A percentile compares a stretch with the other conserved stretches of the same genome.
phyloP scores from a whole-genome alignment of 2,113 vertebrate genomes.

The Gobius niger region DNA sequence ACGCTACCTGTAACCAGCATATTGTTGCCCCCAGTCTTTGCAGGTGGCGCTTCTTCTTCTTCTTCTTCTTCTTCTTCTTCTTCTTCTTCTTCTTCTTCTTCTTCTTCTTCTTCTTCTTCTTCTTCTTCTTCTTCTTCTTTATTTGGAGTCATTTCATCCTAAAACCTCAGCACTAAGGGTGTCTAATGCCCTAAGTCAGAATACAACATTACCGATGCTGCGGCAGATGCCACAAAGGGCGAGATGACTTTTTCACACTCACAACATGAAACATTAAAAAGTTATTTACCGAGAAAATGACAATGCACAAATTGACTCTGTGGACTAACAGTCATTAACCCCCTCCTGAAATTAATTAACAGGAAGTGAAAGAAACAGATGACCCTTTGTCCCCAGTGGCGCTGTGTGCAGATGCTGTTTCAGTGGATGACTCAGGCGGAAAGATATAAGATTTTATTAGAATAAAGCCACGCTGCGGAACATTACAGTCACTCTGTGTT shows the following conservation, averaged over 20 bases:
- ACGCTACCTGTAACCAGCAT: neutral
- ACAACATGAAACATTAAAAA: slow-evolving; percentile 22
- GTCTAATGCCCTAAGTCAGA: neutral
- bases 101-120: too few relatives aligned
- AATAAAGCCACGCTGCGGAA: too few relatives aligned
- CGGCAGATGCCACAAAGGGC: slow-evolving; percentile 12
- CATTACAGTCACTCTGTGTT: too few relatives aligned
- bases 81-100: too few relatives aligned
- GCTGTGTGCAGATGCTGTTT: neutral
- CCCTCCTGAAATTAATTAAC: slow-evolving; percentile 60
- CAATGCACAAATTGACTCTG: slow-evolving; percentile 21
- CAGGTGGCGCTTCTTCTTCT: too few relatives aligned
- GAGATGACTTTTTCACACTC: slow-evolving; percentile 24
- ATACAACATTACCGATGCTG: slow-evolving; percentile 1
- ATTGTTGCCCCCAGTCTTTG: neutral
- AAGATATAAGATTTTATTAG: neutral
- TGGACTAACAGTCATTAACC: slow-evolving; percentile 38
- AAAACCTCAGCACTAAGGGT: neutral
- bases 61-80: too few relatives aligned
- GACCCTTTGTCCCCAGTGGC: slow-evolving; percentile 31
- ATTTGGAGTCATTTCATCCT: neutral
- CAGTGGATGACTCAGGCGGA: neutral
- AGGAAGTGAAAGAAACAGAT: slow-evolving; percentile 47
- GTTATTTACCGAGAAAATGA: slow-evolving; percentile 15
- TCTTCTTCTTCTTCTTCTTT: too few relatives aligned